phyloP scores from a whole-genome alignment of 2,888 invertebrate species.

The Zaprionus obscuricornis region DNA sequence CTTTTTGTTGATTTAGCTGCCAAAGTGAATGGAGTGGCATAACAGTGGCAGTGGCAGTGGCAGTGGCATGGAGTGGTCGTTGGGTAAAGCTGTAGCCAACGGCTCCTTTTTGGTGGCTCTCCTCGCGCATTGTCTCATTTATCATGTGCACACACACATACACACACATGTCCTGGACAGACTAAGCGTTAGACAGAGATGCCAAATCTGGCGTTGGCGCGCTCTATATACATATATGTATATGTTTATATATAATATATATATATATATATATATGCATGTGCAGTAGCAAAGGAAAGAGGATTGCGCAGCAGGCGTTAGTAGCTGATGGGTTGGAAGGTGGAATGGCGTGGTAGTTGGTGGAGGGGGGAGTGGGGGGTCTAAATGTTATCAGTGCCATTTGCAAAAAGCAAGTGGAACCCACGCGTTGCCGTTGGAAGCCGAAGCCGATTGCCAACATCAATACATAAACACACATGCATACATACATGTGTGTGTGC shows the following conservation, averaged over 20 bases:
- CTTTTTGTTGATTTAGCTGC: conserved; percentile 67
- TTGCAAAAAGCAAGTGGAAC: conserved; percentile 60
- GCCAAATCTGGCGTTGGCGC: neutral
- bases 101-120: conserved; percentile 50
- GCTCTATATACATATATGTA: too few species aligned
- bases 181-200: conserved; percentile 21
- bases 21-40: conserved; percentile 12
- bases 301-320: too few species aligned
- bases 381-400: conserved; percentile 69
- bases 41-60: neutral
- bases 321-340: too few species aligned
- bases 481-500: neutral
- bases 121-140: conserved; percentile 66
- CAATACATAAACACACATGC: conserved; percentile 39
- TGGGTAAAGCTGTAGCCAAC: conserved; percentile 52
- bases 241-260: too few species aligned
- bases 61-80: neutral
- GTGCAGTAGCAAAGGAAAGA: neutral
- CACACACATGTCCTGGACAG: conserved; percentile 37
- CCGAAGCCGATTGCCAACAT: conserved; percentile 70
- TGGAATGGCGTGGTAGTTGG: neutral
- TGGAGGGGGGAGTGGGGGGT: conserved; percentile 14
- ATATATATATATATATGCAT: too few species aligned
- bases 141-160: conserved; percentile 63
- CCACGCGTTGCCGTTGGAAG: conserved; percentile 50